These are phyloP conservation scores for Lutraria rhynchaena DNA, from an alignment of 1,140 invertebrate genomes.

Conservation along the genomic window DNA sequence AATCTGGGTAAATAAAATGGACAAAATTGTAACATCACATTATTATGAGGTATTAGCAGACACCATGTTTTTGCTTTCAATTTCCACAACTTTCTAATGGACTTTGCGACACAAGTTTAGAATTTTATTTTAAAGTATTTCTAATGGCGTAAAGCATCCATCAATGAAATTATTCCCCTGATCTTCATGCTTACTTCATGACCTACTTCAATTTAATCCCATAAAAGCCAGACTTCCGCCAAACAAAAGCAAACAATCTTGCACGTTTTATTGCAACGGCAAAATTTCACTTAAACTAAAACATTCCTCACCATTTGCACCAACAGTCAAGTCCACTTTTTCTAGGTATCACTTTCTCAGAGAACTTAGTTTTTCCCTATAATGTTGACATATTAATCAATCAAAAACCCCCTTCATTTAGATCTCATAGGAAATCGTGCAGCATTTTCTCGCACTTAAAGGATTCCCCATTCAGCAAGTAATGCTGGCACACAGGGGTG, in stretches of 20 bases:
- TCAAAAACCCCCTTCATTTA: constrained; percentile 39
- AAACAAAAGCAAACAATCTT: not conserved
- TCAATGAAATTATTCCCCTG: too few species aligned
- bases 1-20: too few species aligned
- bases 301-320: constrained; percentile 32
- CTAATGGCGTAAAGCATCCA: too few species aligned
- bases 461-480: constrained; percentile 20
- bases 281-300: constrained; percentile 48
- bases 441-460: constrained; percentile 49
- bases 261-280: constrained; percentile 23
- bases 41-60: too few species aligned
- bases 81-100: too few species aligned
- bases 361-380: constrained; percentile 50
- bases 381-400: constrained; percentile 61
- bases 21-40: too few species aligned
- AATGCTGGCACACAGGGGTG: constrained; percentile 14
- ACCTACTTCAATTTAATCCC: too few species aligned
- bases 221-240: too few species aligned
- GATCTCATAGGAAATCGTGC: constrained; percentile 45
- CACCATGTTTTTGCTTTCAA: too few species aligned
- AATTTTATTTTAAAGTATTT: too few species aligned
- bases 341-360: constrained; percentile 53
- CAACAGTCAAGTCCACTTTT: constrained; percentile 53
- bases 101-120: too few species aligned
- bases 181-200: too few species aligned